Base-by-base conservation (phyloP, 1,140 invertebrate species). In the Dysdera silvatica region DNA sequence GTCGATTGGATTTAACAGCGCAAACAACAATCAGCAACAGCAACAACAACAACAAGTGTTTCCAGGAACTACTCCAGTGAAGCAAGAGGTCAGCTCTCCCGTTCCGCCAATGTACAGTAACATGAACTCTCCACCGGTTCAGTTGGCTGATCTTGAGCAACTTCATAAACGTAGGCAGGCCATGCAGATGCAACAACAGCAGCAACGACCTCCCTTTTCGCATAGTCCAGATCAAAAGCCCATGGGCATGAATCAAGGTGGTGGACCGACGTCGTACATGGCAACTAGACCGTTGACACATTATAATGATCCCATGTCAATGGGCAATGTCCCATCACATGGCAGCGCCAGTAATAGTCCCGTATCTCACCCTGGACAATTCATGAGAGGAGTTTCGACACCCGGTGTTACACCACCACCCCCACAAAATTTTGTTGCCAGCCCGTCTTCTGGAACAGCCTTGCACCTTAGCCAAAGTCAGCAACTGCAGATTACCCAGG, bases 181-280 rank as follows among this genome's bases (percentile, higher is more conserved):
- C 20, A n/a, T 59, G 3, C 57, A 56, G 20, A 43, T 56, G 37
- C 53, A 59, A 26, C 57, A 59, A 8, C 20, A 35, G 10, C 57
- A 59, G 51, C 12, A 31, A 20, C 28, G 48, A 2, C 49, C 58
- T 8, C 47, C 49, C 37, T 61, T 52, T 52, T 61, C 58, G 26
- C 48, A 61, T 4, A 61, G 58, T 23, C 58, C 58, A 7, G 58
- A 61, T 40, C 58, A 51, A n/a, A 61, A 61, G 18, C n/a, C n/a
- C n/a, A n/a, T n/a, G n/a, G n/a, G n/a, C n/a, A n/a, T n/a, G n/a
- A n/a, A n/a, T n/a, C n/a, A n/a, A n/a, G n/a, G n/a, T n/a, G n/a
- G n/a, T n/a, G n/a, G n/a, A n/a, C n/a, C 47, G 58, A 18, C 47
- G 26, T 8, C 51, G 23, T 49, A 31, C 31, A 10, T 20, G 12